phyloP scores from a whole-genome alignment of 2,113 vertebrate species.

The Myiopsitta monachus region DNA sequence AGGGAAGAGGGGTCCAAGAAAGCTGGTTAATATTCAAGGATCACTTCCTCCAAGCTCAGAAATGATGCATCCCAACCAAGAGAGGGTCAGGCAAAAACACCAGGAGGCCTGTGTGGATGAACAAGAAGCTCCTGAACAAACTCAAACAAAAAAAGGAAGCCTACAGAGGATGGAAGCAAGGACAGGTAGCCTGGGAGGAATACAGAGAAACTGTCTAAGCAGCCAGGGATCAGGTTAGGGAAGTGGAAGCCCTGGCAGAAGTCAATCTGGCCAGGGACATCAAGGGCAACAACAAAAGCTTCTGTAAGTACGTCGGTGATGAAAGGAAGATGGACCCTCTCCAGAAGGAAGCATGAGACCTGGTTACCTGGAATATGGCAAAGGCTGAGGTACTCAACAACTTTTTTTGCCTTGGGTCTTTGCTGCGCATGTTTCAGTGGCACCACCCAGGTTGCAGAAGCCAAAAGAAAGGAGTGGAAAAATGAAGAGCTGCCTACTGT shows the following conservation, averaged over 20 bases:
- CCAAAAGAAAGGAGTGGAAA: neutral
- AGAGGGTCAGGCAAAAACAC: neutral
- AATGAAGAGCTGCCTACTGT: neutral
- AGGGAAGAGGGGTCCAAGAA: neutral
- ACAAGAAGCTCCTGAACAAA: neutral
- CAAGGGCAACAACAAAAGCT: neutral
- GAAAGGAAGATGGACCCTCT: neutral
- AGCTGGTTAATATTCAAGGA: neutral
- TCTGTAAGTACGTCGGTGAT: neutral
- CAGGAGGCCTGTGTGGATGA: neutral
- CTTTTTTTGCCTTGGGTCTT: neutral
- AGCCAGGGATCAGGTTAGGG: neutral
- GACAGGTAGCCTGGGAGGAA: neutral
- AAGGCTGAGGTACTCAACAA: neutral
- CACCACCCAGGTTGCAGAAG: neutral
- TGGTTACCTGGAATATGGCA: neutral
- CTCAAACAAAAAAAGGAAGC: neutral
- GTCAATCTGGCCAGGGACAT: neutral
- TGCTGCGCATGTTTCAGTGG: neutral
- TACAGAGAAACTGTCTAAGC: neutral
- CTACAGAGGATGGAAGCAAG: neutral
- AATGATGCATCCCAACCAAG: neutral
- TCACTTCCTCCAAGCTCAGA: neutral
- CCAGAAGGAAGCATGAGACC: neutral
- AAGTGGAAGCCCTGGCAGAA: neutral